These are phyloP conservation scores for Phanerotoma sp. DNA, from an alignment of 2,888 invertebrate genomes.

Conservation along the genomic window DNA sequence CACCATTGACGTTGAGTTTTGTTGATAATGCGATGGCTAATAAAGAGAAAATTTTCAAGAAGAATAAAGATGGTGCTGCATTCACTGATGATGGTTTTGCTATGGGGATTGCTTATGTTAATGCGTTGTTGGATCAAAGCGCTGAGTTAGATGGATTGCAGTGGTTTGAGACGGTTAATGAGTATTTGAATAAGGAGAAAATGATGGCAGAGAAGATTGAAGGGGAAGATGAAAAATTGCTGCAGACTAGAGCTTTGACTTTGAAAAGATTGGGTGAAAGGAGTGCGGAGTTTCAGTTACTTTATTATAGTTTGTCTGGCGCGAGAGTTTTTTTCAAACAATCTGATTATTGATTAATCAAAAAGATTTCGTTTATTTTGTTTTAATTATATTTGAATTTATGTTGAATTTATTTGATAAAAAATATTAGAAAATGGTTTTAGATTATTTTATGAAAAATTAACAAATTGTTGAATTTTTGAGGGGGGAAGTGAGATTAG, in stretches of 20 bases:
- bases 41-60: constrained; percentile 91
- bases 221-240: constrained; percentile 81
- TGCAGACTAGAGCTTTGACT: constrained; percentile 88
- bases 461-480: no score
- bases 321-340: constrained; percentile 92
- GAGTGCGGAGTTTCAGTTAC: constrained; percentile 76
- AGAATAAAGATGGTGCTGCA: constrained; percentile 81
- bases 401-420: no score
- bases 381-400: background rate
- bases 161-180: constrained; percentile 89
- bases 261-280: constrained; percentile 70
- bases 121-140: constrained; percentile 84
- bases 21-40: constrained; percentile 89
- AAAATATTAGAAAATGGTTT: no score
- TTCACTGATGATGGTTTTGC: constrained; percentile 99
- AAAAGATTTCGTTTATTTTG: background rate
- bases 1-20: constrained; percentile 91
- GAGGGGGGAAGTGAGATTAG: no score
- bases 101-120: constrained; percentile 92
- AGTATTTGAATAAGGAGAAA: constrained; percentile 70
- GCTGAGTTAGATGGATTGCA: constrained; percentile 86
- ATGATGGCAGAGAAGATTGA: constrained; percentile 62
- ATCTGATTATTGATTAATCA: constrained; percentile 38
- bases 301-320: constrained; percentile 90
- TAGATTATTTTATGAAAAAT: constrained; percentile 2